Conservation (phyloP, 2,888 invertebrate genomes). For the Periphyllus acericola region DNA sequence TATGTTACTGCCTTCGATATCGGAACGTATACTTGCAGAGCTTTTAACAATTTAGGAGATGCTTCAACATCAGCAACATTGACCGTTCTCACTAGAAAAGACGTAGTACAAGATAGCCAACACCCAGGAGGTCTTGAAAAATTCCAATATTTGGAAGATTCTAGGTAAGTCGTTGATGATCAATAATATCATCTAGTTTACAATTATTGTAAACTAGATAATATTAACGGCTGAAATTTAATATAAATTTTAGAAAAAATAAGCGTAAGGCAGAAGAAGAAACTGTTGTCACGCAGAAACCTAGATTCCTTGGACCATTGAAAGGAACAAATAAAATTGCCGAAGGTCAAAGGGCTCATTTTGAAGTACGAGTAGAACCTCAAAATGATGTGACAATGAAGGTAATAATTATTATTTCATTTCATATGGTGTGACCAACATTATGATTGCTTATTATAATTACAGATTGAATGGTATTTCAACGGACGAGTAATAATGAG, state of each 20-base stretch:
- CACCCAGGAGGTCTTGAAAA: slow-evolving; percentile 92
- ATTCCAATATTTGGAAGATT: slow-evolving; percentile 88
- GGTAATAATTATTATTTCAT: slow-evolving; percentile 59
- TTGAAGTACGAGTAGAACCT: slow-evolving; percentile 94
- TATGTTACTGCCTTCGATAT: slow-evolving; percentile 90
- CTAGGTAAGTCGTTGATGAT: slow-evolving; percentile 65
- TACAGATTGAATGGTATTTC: slow-evolving; percentile 91
- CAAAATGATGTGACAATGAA: slow-evolving; percentile 92
- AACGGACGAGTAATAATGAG: slow-evolving; percentile 91
- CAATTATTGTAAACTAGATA: not conserved
- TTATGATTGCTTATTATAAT: slow-evolving; percentile 9
- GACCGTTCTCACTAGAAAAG: slow-evolving; percentile 85
- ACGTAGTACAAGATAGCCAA: slow-evolving; percentile 88
- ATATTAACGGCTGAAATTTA: slow-evolving; percentile 66
- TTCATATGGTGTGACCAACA: not conserved
- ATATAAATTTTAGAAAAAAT: slow-evolving; percentile 74
- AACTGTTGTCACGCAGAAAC: slow-evolving; percentile 80
- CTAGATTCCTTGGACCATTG: slow-evolving; percentile 86
- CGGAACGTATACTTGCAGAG: slow-evolving; percentile 88
- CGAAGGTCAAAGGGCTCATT: slow-evolving; percentile 93
- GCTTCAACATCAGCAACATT: slow-evolving; percentile 84
- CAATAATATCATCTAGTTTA: too few relatives aligned
- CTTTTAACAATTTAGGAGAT: slow-evolving; percentile 87
- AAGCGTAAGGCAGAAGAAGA: slow-evolving; percentile 73
- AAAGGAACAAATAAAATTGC: slow-evolving; percentile 93